Evolutionary conservation across 2,888 invertebrate species (phyloP).

Genomic region (Pachliopta kotzebuea): DNA sequence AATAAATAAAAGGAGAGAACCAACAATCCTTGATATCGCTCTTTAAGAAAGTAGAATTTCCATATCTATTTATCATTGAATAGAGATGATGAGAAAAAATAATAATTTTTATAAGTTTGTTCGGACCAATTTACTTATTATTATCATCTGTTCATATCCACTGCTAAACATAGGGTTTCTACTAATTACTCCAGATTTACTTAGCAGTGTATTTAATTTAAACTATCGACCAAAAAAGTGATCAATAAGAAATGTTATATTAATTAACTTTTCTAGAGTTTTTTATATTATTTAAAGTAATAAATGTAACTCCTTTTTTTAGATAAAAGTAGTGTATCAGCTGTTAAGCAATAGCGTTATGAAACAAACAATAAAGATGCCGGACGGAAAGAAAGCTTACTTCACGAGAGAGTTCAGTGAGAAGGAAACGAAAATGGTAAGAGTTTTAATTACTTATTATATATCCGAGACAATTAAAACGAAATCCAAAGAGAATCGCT

Average conservation of each 20-base stretch:
- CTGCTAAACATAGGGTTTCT: no score
- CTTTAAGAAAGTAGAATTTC: constrained; percentile 22
- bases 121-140: no score
- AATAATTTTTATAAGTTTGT: background rate
- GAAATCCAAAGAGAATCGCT: background rate
- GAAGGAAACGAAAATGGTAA: constrained; percentile 56
- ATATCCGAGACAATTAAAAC: background rate
- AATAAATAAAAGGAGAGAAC: constrained; percentile 7
- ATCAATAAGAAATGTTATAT: no score
- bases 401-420: constrained; percentile 58
- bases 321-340: constrained; percentile 55
- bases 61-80: background rate
- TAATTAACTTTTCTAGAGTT: no score
- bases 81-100: constrained; percentile 2
- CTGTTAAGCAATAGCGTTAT: constrained; percentile 55
- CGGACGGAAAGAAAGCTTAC: constrained; percentile 49
- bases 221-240: no score
- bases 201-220: no score
- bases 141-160: no score
- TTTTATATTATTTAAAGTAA: no score
- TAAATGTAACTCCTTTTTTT: constrained; percentile 25
- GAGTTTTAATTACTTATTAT: constrained; percentile 7
- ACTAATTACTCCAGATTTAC: no score
- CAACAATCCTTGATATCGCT: constrained; percentile 11
- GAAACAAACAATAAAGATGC: constrained; percentile 51